Percentiles rank a stretch among this genome's conserved stretches.
These are phyloP conservation scores for Bucco capensis DNA, from an alignment of 2,113 vertebrate species.

Conservation along the genomic window DNA sequence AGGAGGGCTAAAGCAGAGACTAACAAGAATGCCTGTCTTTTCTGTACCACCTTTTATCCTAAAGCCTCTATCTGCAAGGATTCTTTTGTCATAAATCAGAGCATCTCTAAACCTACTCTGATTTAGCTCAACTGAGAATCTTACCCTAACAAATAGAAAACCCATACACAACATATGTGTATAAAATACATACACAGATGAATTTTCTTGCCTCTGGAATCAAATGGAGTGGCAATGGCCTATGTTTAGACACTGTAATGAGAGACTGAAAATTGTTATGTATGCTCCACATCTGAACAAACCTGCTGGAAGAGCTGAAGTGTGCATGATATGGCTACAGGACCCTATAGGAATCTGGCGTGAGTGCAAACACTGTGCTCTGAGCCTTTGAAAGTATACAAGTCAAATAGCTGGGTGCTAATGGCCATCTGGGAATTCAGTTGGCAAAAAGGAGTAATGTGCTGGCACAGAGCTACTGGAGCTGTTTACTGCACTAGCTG, in stretches of 20 bases:
- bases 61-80: background rate
- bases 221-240: background rate
- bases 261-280: background rate
- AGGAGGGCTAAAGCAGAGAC: background rate
- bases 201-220: background rate
- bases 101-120: background rate
- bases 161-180: background rate
- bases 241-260: background rate
- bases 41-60: background rate
- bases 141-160: background rate
- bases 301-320: background rate
- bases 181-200: background rate
- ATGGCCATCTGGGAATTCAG: conserved; percentile 28
- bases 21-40: background rate
- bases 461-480: background rate
- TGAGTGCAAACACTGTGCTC: background rate
- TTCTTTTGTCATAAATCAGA: background rate
- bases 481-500: background rate
- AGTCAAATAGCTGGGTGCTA: conserved; percentile 5
- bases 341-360: background rate
- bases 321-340: background rate
- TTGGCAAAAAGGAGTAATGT: background rate
- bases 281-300: background rate
- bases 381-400: background rate
- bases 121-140: background rate